Evolutionary conservation across 53 echinoderm and acorn worm genomes (phyloP), one percentile per base, ranked within the genome.

Genomic region (Hippasteria phrygiana): DNA sequence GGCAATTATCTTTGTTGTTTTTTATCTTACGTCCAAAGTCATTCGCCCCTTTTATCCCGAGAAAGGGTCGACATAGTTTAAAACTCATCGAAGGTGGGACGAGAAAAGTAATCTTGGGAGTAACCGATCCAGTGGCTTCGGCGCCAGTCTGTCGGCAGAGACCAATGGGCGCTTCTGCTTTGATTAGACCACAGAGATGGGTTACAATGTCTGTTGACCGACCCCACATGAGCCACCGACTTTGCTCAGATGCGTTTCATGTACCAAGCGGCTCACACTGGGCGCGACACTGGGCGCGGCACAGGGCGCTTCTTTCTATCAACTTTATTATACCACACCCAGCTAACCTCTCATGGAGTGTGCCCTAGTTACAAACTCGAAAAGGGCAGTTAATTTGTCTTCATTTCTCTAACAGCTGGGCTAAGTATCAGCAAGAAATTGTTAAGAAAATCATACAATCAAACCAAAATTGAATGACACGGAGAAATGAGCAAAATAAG

Each of bases 111-210:
- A 26, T 59, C 43, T 50, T 53, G 17, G 7, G 31, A 9, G 74
- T 45, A 74, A 76, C 76, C 32, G 50, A 18, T 43, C 76, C 53
- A 51, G 76, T 76, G 76, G 76, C 76, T 47, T 48, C 50, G 76
- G 76, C 76, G 76, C 76, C 76, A 53, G 51, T 76, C 76, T 76
- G 76, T 50, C 76, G 76, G 33, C 50, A 31, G 33, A 76, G 76
- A 54, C 76, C 50, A 29, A 53, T 59, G 51, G 48, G 29, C 33
- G 76, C 50, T 76, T 76, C 53, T 76, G 76, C 76, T 76, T 50
- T 76, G 76, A 76, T 76, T 76, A 50, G 48, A 42, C 76, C 76
- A 28, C n/a, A 35, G 76, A 76, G 76, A 48, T 76, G 76, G 76
- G 76, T 76, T 26, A 76, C 47, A 76, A 53, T n/a, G 76, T 76